A percentile compares a stretch with the other conserved stretches of the same genome.
These are phyloP conservation scores for Erebia ligea DNA, from an alignment of 2,888 invertebrate species.

Conservation along the genomic window DNA sequence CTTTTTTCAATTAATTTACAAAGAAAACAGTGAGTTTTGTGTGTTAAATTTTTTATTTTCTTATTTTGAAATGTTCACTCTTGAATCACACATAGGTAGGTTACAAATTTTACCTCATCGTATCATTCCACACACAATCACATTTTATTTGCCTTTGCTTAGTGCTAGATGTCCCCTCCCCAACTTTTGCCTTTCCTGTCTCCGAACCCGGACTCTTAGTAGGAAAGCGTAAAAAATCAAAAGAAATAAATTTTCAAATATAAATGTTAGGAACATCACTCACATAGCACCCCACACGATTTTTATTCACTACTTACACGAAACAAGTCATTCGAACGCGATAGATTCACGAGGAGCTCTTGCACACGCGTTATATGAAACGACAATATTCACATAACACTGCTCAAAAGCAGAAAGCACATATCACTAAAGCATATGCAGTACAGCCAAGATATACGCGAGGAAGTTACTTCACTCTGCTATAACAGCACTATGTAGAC, in stretches of 20 bases:
- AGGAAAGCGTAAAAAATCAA: constrained; percentile 63
- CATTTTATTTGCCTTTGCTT: constrained; percentile 58
- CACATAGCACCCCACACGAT: constrained; percentile 78
- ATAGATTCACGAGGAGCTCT: constrained; percentile 60
- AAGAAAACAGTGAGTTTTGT: neutral
- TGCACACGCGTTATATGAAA: constrained; percentile 72
- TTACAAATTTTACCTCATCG: constrained; percentile 10
- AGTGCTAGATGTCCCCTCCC: constrained; percentile 64
- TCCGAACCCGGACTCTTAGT: constrained; percentile 78
- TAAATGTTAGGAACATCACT: constrained; percentile 81
- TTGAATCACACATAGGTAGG: neutral
- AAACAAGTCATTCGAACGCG: constrained; percentile 48
- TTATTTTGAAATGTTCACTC: neutral
- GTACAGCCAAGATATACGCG: constrained; percentile 58
- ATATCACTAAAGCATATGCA: constrained; percentile 72
- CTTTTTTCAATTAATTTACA: neutral
- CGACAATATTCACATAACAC: constrained; percentile 72
- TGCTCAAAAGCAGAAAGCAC: constrained; percentile 79
- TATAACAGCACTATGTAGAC: constrained; percentile 43
- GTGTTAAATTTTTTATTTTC: no score
- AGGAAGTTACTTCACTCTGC: constrained; percentile 57
- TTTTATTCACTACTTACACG: constrained; percentile 58
- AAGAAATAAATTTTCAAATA: constrained; percentile 78
- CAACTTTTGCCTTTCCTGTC: constrained; percentile 78
- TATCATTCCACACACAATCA: constrained; percentile 36